Evolutionary conservation across 2,888 invertebrate genomes (phyloP).

Genomic region (Elgonia sp.): DNA sequence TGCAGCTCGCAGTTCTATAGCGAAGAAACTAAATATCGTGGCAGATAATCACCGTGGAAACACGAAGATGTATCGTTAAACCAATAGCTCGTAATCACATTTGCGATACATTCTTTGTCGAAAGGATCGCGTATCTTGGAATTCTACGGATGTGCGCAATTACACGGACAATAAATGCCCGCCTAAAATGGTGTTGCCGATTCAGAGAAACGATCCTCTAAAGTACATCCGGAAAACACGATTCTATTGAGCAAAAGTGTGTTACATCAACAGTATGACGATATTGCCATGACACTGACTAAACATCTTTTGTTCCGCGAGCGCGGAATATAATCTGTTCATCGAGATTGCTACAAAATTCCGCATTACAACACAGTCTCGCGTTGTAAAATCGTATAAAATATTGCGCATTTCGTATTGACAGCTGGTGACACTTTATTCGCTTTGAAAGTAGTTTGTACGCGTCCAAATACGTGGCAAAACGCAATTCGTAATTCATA

Average conservation of each 20-base stretch:
- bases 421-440: slow-evolving; percentile 50
- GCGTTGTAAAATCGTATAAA: slow-evolving; percentile 47
- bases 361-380: slow-evolving; percentile 33
- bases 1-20: background rate
- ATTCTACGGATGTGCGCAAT: slow-evolving; percentile 75
- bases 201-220: slow-evolving; percentile 70
- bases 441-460: slow-evolving; percentile 18
- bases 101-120: slow-evolving; percentile 69
- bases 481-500: slow-evolving; percentile 23
- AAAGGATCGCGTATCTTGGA: slow-evolving; percentile 71
- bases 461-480: slow-evolving; percentile 29
- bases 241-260: slow-evolving; percentile 71
- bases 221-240: slow-evolving; percentile 72
- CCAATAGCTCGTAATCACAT: slow-evolving; percentile 64
- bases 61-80: slow-evolving; percentile 66
- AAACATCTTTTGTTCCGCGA: slow-evolving; percentile 64
- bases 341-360: slow-evolving; percentile 48
- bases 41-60: slow-evolving; percentile 39
- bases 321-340: slow-evolving; percentile 45
- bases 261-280: slow-evolving; percentile 68
- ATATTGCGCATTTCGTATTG: slow-evolving; percentile 58
- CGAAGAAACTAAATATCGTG: slow-evolving; percentile 44
- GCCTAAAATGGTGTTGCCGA: slow-evolving; percentile 73
- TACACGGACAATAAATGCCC: slow-evolving; percentile 76
- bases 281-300: slow-evolving; percentile 72